Evolutionary conservation across 2,797 vertebrate genomes (phyloP), one percentile per base, ranked within the genome.

Genomic region (Acridotheres tristis): DNA sequence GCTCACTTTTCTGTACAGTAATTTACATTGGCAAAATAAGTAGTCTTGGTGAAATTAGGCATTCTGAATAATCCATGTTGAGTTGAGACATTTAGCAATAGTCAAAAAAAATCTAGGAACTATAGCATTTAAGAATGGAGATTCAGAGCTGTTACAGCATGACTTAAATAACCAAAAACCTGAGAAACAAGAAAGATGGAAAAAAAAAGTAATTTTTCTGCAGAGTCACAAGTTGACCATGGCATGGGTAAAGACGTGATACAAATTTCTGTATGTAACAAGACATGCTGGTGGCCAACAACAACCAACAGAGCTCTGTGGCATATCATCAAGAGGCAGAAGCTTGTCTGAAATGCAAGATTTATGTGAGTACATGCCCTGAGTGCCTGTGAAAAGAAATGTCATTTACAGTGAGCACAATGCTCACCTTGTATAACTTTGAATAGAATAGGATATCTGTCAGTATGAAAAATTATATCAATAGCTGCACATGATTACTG

Each of bases 21-120:
- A 50, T 11, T 36, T 8, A 43, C 19, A 59, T 1, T n/a, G 21
- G 3, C 27, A 85, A 67, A 87, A 25, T 13, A n/a, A 8, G n/a
- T 48, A 25, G 1, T 36, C 7, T 18, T 78, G 5, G 4, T 67
- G 20, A 55, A 34, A n/a, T 85, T 32, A 48, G 0, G 2, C 8
- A 32, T 78, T 75, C 23, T 54, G 38, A 79, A 53, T 54, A 55
- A 85, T 4, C 2, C 13, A 66, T 14, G 9, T 1, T 81, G 26
- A 67, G 16, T 23, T 42, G 13, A 75, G n/a, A 42, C 7, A 21
- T 73, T 68, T 50, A 65, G 7, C 11, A 65, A 16, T 18, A 76
- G 10, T 1, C 22, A 73, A 77, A 76, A 1, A 77, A 61, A 7
- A 4, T 2, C 0, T 30, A 73, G 17, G 17, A 68, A 38, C 1